Base-by-base conservation (phyloP, 1,140 invertebrate species). In the Subanguina moxae region DNA sequence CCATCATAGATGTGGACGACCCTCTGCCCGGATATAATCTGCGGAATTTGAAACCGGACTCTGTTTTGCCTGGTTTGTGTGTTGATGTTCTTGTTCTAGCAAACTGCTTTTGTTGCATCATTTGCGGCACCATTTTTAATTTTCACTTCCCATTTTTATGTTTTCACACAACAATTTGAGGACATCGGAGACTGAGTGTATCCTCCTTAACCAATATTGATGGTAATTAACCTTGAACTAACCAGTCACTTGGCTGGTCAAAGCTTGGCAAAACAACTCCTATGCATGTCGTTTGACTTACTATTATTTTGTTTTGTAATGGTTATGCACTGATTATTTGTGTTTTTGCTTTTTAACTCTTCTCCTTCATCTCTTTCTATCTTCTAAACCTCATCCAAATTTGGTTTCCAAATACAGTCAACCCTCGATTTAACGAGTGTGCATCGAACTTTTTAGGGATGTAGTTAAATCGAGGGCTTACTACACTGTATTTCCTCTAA, bases 1-100 rank as follows among this genome's bases (percentile, higher is more conserved):
- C 77, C 19, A 59, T 75, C 1, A 58, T 79, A 28, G 66, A 82
- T 63, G 64, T 71, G 59, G 79, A 79, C 62, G 77, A 79, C 62
- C 77, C 77, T 1, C 71, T 81, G 15, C 77, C 77, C 7, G 63
- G 25, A 28, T 78, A 82, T 62, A 68, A 76, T 65, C 67, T 45
- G 7, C 63, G 70, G 15, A 57, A 63, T 57, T 23, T 63, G 27
- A 15, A 25, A 9, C 62, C 70, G 30, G 17, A 58, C n/a, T 8
- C 9, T 5, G 23, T 8, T 1, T 52, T 74, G 45, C 38, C 27
- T 21, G 38, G 58, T 32, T 61, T 21, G 28, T 43, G 58, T 61
- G 27, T 32, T 32, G 28, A 61, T 32, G 28, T 61, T 7, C 27
- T 43, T 25, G 27, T 38, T 38, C 11, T 38, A 38, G 3, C 11